These are phyloP conservation scores for Cyclophora albipunctata DNA, from an alignment of 2,888 invertebrate genomes.

Conservation along the genomic window DNA sequence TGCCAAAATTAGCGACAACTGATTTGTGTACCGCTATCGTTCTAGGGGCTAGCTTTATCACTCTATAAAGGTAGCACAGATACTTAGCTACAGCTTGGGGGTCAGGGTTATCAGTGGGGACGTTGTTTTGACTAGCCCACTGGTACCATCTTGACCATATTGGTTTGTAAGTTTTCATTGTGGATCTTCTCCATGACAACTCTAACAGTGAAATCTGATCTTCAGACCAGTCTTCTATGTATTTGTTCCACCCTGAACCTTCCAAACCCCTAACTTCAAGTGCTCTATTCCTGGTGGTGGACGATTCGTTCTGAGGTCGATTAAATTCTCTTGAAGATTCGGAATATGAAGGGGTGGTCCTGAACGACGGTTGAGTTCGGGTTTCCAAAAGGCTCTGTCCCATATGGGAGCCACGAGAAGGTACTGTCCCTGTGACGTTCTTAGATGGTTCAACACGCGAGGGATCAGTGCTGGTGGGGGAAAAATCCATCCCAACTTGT, in stretches of 20 bases:
- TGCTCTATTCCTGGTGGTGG: slow-evolving; percentile 8
- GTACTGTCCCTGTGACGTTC: background rate
- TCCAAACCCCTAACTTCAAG: slow-evolving; percentile 1
- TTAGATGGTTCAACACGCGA: slow-evolving; percentile 1
- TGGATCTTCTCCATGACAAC: slow-evolving; percentile 12
- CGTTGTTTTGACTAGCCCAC: slow-evolving; percentile 4
- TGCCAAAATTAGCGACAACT: slow-evolving; percentile 7
- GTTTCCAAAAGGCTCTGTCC: slow-evolving; percentile 1
- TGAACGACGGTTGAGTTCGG: background rate
- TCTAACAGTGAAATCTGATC: slow-evolving; percentile 2
- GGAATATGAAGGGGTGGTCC: too few species aligned
- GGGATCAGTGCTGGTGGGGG: slow-evolving; percentile 2
- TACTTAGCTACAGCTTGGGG: background rate
- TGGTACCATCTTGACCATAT: slow-evolving; percentile 12
- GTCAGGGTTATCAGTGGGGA: background rate
- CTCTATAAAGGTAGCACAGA: slow-evolving; percentile 2
- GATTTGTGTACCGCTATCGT: slow-evolving; percentile 17
- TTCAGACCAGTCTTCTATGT: background rate
- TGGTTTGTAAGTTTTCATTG: slow-evolving; percentile 10
- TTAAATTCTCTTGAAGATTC: background rate
- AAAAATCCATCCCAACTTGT: slow-evolving; percentile 2
- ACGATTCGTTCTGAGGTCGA: background rate
- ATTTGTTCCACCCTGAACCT: slow-evolving; percentile 1
- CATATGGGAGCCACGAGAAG: background rate
- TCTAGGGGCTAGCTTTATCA: slow-evolving; percentile 4